Evolutionary conservation across 2,888 invertebrate genomes (phyloP), one percentile per base, ranked within the genome.

Genomic region (Mythimna vitellina): DNA sequence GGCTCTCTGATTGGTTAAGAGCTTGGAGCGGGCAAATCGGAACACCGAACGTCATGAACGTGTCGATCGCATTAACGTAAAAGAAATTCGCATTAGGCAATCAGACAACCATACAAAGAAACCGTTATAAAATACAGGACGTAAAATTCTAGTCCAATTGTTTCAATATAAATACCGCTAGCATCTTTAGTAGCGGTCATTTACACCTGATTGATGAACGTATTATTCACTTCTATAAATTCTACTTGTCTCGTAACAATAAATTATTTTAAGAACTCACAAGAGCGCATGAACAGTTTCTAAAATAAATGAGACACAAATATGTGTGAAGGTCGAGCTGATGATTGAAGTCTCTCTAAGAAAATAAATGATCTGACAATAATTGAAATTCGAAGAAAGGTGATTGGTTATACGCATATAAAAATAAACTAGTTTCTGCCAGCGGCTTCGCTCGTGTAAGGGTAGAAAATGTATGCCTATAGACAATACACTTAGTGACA

Each of bases 221-320:
- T 10, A 63, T 58, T 58, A n/a, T 58, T 76, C 63, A 62, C 29
- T 64, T 67, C 7, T 35, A 3, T 10, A 17, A 51, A 46, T 70
- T 70, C 12, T 42, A 4, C 20, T 53, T 53, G 29, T 49, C 61
- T n/a, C 29, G 32, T 65, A 57, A 62, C 61, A 62, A 61, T 46
- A 51, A 14, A 49, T 14, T 73, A 62, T 66, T 62, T 57, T 38
- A 7, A 46, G 56, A 38, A 46, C 3, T 32, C 42, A 29, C 65
- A 14, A 53, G 29, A 61, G 14, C 10, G 20, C 9, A n/a, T 42
- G 25, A 17, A 32, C 32, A 3, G 46, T 49, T 54, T n/a, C 9
- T 63, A 67, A 68, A 73, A 68, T 74, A 56, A 74, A 53, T 54
- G 2, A n/a, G 14, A 8, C 22, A 20, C n/a, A 29, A 35, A 25